These are phyloP conservation scores for Eudyptes chrysolophus DNA, from an alignment of 2,113 vertebrate species.

Conservation along the genomic window DNA sequence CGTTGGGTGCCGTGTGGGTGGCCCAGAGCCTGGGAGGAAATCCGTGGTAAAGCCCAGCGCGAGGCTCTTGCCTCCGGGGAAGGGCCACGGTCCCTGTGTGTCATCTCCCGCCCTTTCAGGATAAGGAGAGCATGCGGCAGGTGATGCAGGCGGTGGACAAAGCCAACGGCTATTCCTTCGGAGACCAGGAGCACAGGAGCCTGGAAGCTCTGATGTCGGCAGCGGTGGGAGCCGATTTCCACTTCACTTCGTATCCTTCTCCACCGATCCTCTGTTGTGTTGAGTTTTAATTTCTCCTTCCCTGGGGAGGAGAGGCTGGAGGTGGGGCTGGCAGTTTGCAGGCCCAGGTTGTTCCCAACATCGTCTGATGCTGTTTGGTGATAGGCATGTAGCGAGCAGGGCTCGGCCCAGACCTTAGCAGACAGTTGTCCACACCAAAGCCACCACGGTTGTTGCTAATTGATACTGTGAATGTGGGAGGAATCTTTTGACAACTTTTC, in stretches of 20 bases:
- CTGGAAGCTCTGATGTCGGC: conserved; percentile 93
- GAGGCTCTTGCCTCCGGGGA: not conserved
- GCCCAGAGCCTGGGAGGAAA: not conserved
- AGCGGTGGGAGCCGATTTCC: conserved; percentile 93
- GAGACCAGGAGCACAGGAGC: conserved; percentile 87
- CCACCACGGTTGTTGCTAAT: not conserved
- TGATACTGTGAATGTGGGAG: not conserved
- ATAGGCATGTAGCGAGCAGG: rapidly evolving
- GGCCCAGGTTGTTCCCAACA: not conserved
- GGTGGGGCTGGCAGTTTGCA: not conserved
- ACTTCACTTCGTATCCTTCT: conserved; percentile 95
- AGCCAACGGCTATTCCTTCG: conserved; percentile 94
- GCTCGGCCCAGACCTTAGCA: not conserved
- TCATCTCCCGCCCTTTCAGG: conserved; percentile 69
- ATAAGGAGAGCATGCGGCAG: conserved; percentile 88
- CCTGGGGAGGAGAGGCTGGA: not conserved
- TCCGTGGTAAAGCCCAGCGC: rapidly evolving
- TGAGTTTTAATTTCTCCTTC: not conserved
- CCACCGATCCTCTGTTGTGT: rapidly evolving
- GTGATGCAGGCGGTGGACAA: conserved; percentile 93
- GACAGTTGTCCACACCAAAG: not conserved
- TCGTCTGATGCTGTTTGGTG: not conserved
- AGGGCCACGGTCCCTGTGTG: not conserved
- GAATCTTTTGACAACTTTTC: not conserved
- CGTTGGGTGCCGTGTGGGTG: not conserved